Base-by-base conservation (phyloP, 2,113 vertebrate genomes). In the Neolamprologus kungweensis region DNA sequence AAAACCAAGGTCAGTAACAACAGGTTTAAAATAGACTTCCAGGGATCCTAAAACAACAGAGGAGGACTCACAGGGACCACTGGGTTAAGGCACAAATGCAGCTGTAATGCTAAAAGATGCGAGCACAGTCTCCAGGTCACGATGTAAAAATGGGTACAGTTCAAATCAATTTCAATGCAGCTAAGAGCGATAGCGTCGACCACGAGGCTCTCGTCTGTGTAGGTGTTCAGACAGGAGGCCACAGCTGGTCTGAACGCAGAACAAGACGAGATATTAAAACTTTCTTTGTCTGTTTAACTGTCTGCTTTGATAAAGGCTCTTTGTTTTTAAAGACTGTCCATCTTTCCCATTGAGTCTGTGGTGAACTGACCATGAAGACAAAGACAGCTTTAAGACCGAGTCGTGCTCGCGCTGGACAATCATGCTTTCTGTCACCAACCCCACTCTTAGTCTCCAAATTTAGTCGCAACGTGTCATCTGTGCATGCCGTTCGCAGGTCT, bases 321-420 rank as follows among this genome's bases (percentile, higher is more conserved):
- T 51, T 68, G 65, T 82, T 21, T 78, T 68, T 40, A 57, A 85
- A 31, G 83, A 45, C 68, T 6, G 3, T 2, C 8, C 47, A n/a
- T 79, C 40, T 82, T 73, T 71, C 80, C 78, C 7, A 21, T 5
- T 85, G 54, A 58, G 28, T 60, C 40, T 19, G 28, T 21, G 12
- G 47, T 84, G 21, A 58, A 82, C 71, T 53, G 71, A 33, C 63
- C 58, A 1, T 5, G n/a, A 80, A 73, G 40, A 81, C 87, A 89
- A 88, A 65, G 47, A 23, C 28, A 7, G 12, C 51, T 63, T 54
- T 51, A 57, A 51, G 80, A 50, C 2, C 16, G 0, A 9, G 55
- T 28, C 21, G 4, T 4, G 58, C 45, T 78, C 84, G 2, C 12
- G 12, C 21, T 23, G 11, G 17, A 51, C 45, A 63, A 40, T 50